Evolutionary conservation across 2,113 vertebrate genomes (phyloP).

Genomic region (Chaetura pelagica): DNA sequence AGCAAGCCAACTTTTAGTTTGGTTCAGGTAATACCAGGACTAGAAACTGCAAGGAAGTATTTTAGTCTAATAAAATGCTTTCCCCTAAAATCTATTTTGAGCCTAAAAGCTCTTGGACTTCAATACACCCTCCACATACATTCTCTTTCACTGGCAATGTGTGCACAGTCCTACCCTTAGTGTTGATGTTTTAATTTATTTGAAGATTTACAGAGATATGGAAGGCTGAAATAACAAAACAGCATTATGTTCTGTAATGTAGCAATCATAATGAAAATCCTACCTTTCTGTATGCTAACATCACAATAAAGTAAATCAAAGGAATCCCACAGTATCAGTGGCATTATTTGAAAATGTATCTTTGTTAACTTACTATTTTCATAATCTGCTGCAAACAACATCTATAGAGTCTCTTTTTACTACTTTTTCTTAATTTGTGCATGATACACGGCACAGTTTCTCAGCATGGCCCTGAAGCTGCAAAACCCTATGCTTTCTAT

Average conservation of each 20-base stretch:
- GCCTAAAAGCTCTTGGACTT: not conserved
- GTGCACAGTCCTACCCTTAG: slow-evolving; percentile 56
- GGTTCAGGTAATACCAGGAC: not conserved
- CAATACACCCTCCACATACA: not conserved
- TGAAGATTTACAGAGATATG: not conserved
- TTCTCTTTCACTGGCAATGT: not conserved
- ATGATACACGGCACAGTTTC: not conserved
- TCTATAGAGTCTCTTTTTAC: not conserved
- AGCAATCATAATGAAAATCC: not conserved
- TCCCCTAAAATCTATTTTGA: not conserved
- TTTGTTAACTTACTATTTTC: not conserved
- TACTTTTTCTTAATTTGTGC: not conserved
- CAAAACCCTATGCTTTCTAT: not conserved
- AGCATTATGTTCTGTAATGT: not conserved
- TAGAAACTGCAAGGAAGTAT: not conserved
- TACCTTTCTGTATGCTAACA: not conserved
- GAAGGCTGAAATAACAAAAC: not conserved
- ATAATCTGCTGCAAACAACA: not conserved
- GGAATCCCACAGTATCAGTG: not conserved
- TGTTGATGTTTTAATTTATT: not conserved
- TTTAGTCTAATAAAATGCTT: not conserved
- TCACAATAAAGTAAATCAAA: not conserved
- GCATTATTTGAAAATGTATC: not conserved
- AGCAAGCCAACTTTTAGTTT: not conserved
- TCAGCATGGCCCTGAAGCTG: not conserved